Conservation (phyloP, 2,888 invertebrate species). For the Eupithecia dodoneata region DNA sequence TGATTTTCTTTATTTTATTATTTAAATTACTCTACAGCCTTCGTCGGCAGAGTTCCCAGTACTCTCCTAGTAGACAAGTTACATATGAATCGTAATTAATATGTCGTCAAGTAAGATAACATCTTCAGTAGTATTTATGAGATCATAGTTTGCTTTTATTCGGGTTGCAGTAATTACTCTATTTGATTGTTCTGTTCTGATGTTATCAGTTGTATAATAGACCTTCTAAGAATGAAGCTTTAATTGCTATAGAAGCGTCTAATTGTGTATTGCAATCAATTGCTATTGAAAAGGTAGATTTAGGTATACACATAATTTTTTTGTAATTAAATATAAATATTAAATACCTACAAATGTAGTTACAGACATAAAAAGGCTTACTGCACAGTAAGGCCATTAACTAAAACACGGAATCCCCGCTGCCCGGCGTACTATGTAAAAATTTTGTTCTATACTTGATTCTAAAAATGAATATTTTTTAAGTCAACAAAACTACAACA, state of each 20-base stretch:
- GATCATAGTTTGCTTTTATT: slow-evolving; percentile 21
- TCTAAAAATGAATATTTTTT: background rate
- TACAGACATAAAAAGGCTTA: background rate
- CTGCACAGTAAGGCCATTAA: background rate
- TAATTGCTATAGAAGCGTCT: background rate
- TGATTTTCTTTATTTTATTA: no score
- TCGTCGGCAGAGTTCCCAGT: background rate
- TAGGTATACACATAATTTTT: no score
- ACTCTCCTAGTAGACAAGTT: background rate
- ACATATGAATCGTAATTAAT: slow-evolving; percentile 19
- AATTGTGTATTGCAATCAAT: background rate
- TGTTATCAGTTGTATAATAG: background rate
- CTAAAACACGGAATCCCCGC: background rate
- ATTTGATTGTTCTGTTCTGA: background rate
- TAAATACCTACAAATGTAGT: no score
- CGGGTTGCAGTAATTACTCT: slow-evolving; percentile 13
- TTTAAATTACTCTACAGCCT: background rate
- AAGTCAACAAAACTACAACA: background rate
- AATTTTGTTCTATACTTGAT: background rate
- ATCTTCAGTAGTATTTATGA: slow-evolving; percentile 22
- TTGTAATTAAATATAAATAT: no score
- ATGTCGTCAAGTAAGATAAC: slow-evolving; percentile 24
- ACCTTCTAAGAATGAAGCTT: background rate
- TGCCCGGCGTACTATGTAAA: background rate
- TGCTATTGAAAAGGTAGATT: background rate